Conservation (phyloP, 2,797 vertebrate species). For the Rhabdophis nuchalis region DNA sequence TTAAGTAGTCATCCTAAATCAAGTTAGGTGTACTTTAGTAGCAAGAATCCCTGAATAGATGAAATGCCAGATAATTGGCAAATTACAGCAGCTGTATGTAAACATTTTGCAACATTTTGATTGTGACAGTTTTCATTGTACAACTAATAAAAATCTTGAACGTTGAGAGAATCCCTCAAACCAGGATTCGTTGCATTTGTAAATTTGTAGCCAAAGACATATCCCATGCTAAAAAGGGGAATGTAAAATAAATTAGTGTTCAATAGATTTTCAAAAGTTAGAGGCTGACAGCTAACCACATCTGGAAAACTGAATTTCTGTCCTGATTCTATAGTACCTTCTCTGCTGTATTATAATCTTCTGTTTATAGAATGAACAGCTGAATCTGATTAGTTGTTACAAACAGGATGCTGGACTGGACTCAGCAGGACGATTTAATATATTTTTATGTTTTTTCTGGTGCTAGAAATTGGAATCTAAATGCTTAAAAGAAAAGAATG, state of each 20-base stretch:
- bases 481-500: background rate
- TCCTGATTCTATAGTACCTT: background rate
- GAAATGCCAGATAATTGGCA: background rate
- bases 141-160: background rate
- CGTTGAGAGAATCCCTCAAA: background rate
- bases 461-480: background rate
- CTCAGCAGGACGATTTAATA: background rate
- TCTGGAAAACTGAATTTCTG: background rate
- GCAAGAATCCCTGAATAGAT: background rate
- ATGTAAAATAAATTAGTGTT: background rate
- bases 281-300: background rate
- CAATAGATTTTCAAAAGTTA: background rate
- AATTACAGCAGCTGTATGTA: background rate
- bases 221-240: background rate
- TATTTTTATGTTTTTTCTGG: background rate
- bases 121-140: background rate
- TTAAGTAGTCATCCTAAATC: conserved; percentile 3
- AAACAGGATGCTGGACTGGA: background rate
- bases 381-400: background rate
- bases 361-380: background rate
- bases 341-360: background rate
- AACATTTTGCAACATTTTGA: background rate
- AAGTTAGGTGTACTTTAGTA: conserved; percentile 9
- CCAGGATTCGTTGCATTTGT: background rate
- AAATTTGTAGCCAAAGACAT: background rate